Base-by-base conservation (phyloP, 2,888 invertebrate genomes). In the Tenodera sinensis region DNA sequence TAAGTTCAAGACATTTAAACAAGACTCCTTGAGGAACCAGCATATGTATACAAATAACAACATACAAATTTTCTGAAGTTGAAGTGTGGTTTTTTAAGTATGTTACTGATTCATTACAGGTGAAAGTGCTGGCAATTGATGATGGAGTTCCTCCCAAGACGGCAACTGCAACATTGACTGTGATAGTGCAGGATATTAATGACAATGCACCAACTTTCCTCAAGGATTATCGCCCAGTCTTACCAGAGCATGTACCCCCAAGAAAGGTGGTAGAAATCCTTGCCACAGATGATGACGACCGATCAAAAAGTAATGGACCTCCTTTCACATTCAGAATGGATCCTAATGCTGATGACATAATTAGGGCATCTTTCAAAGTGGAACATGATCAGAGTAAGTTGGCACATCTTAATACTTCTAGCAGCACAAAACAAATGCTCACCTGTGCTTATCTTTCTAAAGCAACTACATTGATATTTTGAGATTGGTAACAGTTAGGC, bases 281-380 rank as follows among this genome's bases (percentile, higher is more conserved):
- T 91, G 98, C 98, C 2, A 98, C 98, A 4, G 98, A 98, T 92
- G 98, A 98, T 92, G 98, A 98, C 92, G 98, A 98, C 93, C 95
- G 98, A 91, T 98, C 97, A 0, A 98, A 98, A 93, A 98, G 97
- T 92, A 98, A 98, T 92, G 99, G 99, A 0, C 98, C 99, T 83
- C 98, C 99, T n/a, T 99, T 99, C 95, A 97, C 98, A 92, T 97
- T 99, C 94, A 95, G 98, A 91, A 95, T 99, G 94, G 98, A 98
- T 92, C 98, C 98, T 83, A 98, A 98, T 91, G 98, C 98, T 6
- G 98, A 98, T 93, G 98, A 98, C 93, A 97, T 98, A 91, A 98
- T 98, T 91, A 95, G 98, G 92, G 97, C 98, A 81, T 98, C 98
- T 42, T 98, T 99, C 93, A 98, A 98, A 95, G 98, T 99, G 88